Base-by-base conservation (phyloP, 1,140 invertebrate species). In the Nymphalis io region DNA sequence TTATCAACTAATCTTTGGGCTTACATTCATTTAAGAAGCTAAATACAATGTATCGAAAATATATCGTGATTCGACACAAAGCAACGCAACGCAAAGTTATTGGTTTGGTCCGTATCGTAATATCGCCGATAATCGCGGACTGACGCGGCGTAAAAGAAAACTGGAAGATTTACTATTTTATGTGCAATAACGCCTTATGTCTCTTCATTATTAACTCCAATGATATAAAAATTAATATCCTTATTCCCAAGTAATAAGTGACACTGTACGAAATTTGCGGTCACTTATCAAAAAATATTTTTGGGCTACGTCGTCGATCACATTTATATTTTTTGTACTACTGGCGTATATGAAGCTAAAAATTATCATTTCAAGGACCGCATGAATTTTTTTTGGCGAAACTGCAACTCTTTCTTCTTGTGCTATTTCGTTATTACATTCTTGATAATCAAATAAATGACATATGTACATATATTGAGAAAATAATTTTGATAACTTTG, bases 51-150 rank as follows among this genome's bases (percentile, higher is more conserved):
- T 55, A 55, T 4, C 12, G 5, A 20, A 55, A 27, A 27, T 21
- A 55, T 55, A 13, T 27, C 51, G 51, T 55, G 23, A 55, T 55
- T 27, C 51, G 51, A 27, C 46, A 21, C 46, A 51, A 51, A 6
- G 16, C 16, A n/a, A 27, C 46, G 10, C 46, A 51, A 51, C 16
- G 16, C 16, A n/a, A 55, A 55, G 27, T 55, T 55, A 55, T 51
- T 21, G 21, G 38, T 44, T 23, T 0, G 42, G 20, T 6, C 18
- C 13, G 38, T 60, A 60, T 60, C 59, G 42, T 21, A 60, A 60
- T 60, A 60, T 60, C 59, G 59, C 21, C 16, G 42, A 60, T 60
- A 60, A 60, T 60, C 44, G 40, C 59, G 39, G 42, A 15, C 38
- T 44, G 59, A 42, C 59, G 58, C 40, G 38, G 59, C 59, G 13